Evolutionary conservation across 1,140 invertebrate genomes (phyloP), one percentile per base, ranked within the genome.

Genomic region (Carposina sasakii): DNA sequence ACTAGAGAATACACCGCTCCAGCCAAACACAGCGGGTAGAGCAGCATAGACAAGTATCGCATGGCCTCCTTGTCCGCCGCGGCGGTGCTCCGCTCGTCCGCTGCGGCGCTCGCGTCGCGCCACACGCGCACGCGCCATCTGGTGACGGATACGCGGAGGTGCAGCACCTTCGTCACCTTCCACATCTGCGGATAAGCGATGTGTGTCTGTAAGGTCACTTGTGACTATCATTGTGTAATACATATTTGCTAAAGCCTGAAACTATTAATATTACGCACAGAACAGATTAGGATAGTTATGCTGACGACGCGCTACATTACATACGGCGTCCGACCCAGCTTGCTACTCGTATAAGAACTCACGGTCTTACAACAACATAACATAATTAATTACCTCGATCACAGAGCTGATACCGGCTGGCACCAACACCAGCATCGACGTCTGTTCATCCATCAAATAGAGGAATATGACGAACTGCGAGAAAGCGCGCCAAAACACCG

Each of bases 391-490:
- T 63, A 94, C 92, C 86, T 98, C 96, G 60, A 98, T 97, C 0
- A 98, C 15, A 20, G 92, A 90, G 41, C 92, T 94, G 57, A 99
- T 90, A 16, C 91, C 94, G 40, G 92, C 88, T 3, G 98, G 98
- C 28, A 98, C 85, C 3, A 98, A 76, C 13, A 99, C 92, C 20
- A 99, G 85, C 22, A 98, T 76, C 30, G 96, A 98, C 0, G 97
- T 97, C 52, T 95, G 90, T 78, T 98, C 93, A 66, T 99, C 97
- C 48, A 97, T 52, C 8, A 99, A 86, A 78, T 98, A 99, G 10
- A 99, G 83, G 71, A 99, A 97, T 54, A 99, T 92, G n/a, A 99
- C 88, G 34, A 91, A 86, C 76, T 98, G 96, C 47, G 96, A 98
- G 66, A 99, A 94, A 21, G 93, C 93, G 41, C 96, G 87, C 97